Percentiles rank a stretch among this genome's conserved stretches.
These are phyloP conservation scores for Atrichornis clamosus DNA, from an alignment of 2,113 vertebrate genomes.

Conservation along the genomic window DNA sequence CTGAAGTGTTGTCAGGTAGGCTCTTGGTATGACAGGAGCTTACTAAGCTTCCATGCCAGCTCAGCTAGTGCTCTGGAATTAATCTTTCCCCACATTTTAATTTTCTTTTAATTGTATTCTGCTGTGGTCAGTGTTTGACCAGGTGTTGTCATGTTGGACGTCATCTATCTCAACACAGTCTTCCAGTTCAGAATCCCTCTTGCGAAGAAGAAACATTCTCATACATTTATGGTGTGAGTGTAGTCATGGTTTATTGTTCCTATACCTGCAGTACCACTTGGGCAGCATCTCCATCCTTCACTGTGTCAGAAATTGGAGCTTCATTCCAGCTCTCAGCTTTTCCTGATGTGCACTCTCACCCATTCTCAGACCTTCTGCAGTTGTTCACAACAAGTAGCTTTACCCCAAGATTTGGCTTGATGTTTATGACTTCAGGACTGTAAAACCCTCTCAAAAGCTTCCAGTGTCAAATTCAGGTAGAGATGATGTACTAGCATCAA, in stretches of 20 bases:
- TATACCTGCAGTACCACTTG: neutral
- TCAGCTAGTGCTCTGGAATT: neutral
- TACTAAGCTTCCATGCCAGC: neutral
- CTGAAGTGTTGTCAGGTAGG: neutral
- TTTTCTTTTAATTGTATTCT: neutral
- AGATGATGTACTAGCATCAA: neutral
- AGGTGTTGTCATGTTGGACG: neutral
- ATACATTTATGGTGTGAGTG: neutral
- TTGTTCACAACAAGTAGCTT: neutral
- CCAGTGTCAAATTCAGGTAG: neutral
- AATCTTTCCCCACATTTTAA: fast-evolving
- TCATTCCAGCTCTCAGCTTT: neutral
- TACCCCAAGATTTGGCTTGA: neutral
- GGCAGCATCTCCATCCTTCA: neutral
- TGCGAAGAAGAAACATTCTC: neutral
- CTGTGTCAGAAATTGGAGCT: neutral
- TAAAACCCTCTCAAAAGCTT: neutral
- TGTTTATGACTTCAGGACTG: neutral
- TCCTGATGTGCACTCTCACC: neutral
- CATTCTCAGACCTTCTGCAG: neutral
- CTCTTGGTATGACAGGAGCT: neutral
- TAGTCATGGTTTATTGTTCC: neutral
- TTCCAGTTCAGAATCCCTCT: neutral
- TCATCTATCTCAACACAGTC: neutral
- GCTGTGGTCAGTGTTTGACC: neutral